A percentile compares a stretch with the other conserved stretches of the same genome.
Conservation (phyloP, 1,140 invertebrate genomes). For the Sinonovacula constricta region DNA sequence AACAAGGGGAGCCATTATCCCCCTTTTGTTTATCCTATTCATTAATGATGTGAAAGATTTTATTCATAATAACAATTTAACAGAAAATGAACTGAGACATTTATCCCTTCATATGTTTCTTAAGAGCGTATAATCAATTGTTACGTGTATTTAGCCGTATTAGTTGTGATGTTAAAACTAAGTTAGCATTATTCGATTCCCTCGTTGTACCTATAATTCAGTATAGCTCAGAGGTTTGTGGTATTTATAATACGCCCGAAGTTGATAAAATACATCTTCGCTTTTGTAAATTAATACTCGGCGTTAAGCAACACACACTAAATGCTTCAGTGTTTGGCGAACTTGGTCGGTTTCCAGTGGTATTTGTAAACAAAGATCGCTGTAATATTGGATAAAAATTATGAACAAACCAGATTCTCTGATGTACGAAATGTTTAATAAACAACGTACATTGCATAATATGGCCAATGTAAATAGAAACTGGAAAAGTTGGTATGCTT, state of each 20-base stretch:
- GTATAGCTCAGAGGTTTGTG: constrained; percentile 27
- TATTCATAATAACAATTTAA: background rate
- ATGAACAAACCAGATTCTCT: background rate
- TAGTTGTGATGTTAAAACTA: constrained; percentile 23
- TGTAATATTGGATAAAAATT: constrained; percentile 9
- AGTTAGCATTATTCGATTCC: constrained; percentile 16
- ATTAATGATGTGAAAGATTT: constrained; percentile 10
- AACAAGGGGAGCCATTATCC: constrained; percentile 19
- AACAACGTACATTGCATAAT: background rate
- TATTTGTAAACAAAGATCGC: too few species aligned
- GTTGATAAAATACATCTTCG: constrained; percentile 17
- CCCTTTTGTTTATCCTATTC: constrained; percentile 12
- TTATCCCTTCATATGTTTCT: constrained; percentile 15
- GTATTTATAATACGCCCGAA: background rate
- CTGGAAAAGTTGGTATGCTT: background rate
- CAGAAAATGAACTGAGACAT: too few species aligned
- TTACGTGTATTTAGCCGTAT: constrained; percentile 19
- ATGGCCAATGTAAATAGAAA: background rate
- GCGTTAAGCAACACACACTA: background rate
- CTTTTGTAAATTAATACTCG: constrained; percentile 21
- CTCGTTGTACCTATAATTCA: constrained; percentile 20
- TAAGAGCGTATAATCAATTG: too few species aligned
- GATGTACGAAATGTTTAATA: background rate
- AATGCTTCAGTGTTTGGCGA: constrained; percentile 10
- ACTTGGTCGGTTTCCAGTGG: constrained; percentile 10